These are phyloP conservation scores for Halictus quadricinctus DNA, from an alignment of 2,888 invertebrate genomes.

Conservation along the genomic window DNA sequence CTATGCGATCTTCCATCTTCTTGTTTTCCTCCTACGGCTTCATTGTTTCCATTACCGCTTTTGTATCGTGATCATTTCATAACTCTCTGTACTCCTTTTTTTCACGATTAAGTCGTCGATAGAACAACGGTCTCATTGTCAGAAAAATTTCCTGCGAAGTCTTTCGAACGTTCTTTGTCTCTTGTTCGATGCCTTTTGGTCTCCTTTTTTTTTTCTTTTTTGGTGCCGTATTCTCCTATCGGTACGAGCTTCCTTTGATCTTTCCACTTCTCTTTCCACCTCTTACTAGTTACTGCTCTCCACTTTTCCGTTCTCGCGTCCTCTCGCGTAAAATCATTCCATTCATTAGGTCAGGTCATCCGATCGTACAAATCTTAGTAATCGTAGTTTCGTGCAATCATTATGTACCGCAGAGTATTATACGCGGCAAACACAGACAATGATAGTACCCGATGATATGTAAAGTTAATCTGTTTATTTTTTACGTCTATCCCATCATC, in stretches of 20 bases:
- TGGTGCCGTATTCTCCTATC: not conserved
- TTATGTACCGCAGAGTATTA: no score
- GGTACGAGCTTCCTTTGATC: slow-evolving; percentile 9
- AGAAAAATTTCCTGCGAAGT: slow-evolving; percentile 3
- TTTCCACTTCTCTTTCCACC: not conserved
- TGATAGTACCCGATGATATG: not conserved
- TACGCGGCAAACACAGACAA: no score
- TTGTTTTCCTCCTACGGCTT: slow-evolving; percentile 16
- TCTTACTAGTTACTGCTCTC: not conserved
- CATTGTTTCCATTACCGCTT: slow-evolving; percentile 27
- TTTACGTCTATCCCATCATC: no score
- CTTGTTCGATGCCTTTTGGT: not conserved
- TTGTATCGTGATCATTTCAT: slow-evolving; percentile 18
- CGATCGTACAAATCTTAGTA: not conserved
- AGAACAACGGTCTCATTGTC: not conserved
- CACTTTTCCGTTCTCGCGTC: not conserved
- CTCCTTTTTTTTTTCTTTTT: no score
- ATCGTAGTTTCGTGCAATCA: not conserved
- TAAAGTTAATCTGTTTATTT: no score
- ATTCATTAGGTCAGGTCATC: not conserved
- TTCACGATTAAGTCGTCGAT: slow-evolving; percentile 11
- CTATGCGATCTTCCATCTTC: not conserved
- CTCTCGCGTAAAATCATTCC: not conserved
- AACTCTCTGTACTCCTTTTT: not conserved
- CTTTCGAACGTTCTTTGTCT: slow-evolving; percentile 9